Conservation (phyloP, 2,797 vertebrate genomes). For the Octomys mimax region DNA sequence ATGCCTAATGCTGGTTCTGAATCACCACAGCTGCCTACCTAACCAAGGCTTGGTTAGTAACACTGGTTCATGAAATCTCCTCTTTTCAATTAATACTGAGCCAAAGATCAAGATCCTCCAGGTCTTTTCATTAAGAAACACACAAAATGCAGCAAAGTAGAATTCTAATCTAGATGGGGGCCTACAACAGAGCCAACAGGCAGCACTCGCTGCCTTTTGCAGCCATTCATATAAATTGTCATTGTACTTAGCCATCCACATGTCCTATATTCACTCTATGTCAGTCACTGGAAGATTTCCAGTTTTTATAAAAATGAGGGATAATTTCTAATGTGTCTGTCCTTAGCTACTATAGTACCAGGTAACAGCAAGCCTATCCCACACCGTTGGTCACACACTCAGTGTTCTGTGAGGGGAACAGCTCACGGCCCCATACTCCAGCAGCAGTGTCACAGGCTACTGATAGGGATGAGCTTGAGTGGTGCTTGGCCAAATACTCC, state of each 20-base stretch:
- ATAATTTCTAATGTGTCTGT: not conserved
- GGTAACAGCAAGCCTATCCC: not conserved
- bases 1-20: not conserved
- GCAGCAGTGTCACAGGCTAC: not conserved
- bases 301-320: not conserved
- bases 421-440: not conserved
- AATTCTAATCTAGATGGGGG: not conserved
- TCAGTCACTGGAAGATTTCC: not conserved
- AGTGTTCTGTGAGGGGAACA: too few species aligned
- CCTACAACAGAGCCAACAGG: not conserved
- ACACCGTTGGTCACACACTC: not conserved
- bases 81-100: slow-evolving; percentile 51
- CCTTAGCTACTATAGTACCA: not conserved
- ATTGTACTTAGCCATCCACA: not conserved
- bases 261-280: slow-evolving; percentile 29
- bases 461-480: not conserved
- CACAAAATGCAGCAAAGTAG: not conserved
- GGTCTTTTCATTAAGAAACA: slow-evolving; percentile 36
- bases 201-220: not conserved
- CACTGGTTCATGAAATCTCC: not conserved
- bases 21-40: not conserved
- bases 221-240: not conserved
- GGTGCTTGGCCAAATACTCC: not conserved
- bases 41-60: not conserved
- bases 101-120: slow-evolving; percentile 29